Evolutionary conservation across 2,888 invertebrate species (phyloP), one percentile per base, ranked within the genome.

Genomic region (Alloscopus bannaensis): DNA sequence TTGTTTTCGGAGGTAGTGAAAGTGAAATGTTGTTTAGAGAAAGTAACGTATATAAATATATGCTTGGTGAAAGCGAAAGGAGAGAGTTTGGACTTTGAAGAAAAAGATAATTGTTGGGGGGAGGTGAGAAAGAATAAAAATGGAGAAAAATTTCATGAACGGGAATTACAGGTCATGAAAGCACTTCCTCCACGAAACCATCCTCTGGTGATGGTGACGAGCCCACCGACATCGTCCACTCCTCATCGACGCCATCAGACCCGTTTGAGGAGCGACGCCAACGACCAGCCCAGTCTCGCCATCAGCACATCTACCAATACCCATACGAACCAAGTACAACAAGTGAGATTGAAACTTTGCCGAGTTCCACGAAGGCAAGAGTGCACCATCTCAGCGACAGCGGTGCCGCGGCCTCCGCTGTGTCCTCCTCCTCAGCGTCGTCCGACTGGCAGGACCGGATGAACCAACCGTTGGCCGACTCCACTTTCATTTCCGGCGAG

Each of bases 391-490:
- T 62, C 31, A 13, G 31, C 6, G 6, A 40, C 18, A 11, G 36
- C 36, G n/a, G n/a, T n/a, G n/a, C n/a, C n/a, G n/a, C n/a, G n/a
- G n/a, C n/a, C n/a, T 11, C 60, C 3, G 18, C 4, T n/a, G 2
- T 26, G 20, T 50, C 75, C 11, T 59, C 77, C 20, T 80, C 85
- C 16, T 52, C 82, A 8, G 80, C 85, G 22, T 82, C 81, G 11
- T 82, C 84, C 11, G 86, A 86, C 69, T 86, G 86, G 86, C 86
- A 86, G 47, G 82, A 84, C 45, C 52, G 84, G 26, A 83, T 86
- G 84, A 86, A 86, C 55, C 84, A 86, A 72, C 84, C 86, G 0
- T 64, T 83, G 16, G 73, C 66, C 3, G 85, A 85, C 73, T 75
- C 84, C 28, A 77, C 71, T 16, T 83, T 59, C 59, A 24, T 57